Base-by-base conservation (phyloP, 2,113 vertebrate species). In the Ceyx melanurus region DNA sequence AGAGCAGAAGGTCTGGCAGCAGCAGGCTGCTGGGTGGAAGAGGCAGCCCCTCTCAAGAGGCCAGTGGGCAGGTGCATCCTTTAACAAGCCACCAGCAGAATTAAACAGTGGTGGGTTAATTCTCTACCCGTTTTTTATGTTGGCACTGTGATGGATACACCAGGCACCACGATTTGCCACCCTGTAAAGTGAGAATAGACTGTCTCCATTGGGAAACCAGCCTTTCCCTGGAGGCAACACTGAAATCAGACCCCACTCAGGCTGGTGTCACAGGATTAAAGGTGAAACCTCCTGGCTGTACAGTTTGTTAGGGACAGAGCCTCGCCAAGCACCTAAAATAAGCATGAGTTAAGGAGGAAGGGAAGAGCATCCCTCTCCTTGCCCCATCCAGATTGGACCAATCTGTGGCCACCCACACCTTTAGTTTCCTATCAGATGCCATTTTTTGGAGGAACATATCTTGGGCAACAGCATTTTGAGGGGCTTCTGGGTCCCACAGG, bases 1-100 rank as follows among this genome's bases (percentile, higher is more conserved):
- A 87, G 94, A 94, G 77, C 93, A 86, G 71, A 21, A 91, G 92
- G 57, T 48, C 74, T 85, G 73, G 86, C 89, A 89, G 90, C 90
- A 97, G 25, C 90, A 68, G 48, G 64, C 91, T 86, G 43, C 68
- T 40, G 60, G 11, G 48, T 35, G 75, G 56, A 89, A 83, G 82
- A 80, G 50, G 66, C 82, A 80, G 61, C 68, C 82, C 74, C 68
- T 82, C 78, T 62, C n/a, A 16, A 1, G 0, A 62, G 86, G 58
- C 75, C 54, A 62, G 45, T 3, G 0, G 58, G 82, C 87, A 87
- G 84, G 87, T 91, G 85, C 70, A 21, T 60, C 33, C 77, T 35
- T 8, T 31, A 15, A 46, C 2, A 6, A 62, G 37, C 65, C 68
- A 67, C 70, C 1, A 0, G 22, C 57, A 60, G 50, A 54, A 72